Evolutionary conservation across 2,113 vertebrate genomes (phyloP).

Genomic region (Ameiurus melas): DNA sequence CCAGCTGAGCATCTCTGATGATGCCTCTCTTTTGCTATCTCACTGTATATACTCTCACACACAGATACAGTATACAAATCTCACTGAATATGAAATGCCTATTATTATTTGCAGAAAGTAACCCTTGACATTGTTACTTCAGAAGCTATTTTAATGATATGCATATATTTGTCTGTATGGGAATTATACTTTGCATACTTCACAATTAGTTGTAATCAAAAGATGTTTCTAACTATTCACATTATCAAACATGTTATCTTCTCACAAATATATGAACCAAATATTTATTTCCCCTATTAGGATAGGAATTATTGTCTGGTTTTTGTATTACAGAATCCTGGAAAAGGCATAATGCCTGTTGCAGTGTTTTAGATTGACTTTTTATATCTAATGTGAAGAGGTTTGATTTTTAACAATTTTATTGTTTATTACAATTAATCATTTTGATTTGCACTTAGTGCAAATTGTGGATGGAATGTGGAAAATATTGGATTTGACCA

Average conservation of each 20-base stretch:
- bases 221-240: neutral
- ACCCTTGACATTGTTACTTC: conserved; percentile 17
- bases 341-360: neutral
- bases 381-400: neutral
- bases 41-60: conserved; percentile 15
- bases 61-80: conserved; percentile 16
- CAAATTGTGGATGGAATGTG: neutral
- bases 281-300: neutral
- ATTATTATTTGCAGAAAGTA: conserved; percentile 11
- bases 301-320: neutral
- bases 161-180: neutral
- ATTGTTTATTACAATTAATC: neutral
- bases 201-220: neutral
- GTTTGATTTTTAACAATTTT: neutral
- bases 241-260: neutral
- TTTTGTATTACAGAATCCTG: neutral
- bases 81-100: conserved; percentile 8
- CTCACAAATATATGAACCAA: neutral
- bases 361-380: neutral
- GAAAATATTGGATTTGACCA: neutral
- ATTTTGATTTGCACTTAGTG: neutral
- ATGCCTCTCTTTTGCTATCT: conserved; percentile 30
- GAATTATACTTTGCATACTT: neutral
- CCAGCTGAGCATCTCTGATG: conserved; percentile 55
- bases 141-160: neutral